Conservation (phyloP, 2,797 vertebrate genomes). For the Amphiprion clarkii region DNA sequence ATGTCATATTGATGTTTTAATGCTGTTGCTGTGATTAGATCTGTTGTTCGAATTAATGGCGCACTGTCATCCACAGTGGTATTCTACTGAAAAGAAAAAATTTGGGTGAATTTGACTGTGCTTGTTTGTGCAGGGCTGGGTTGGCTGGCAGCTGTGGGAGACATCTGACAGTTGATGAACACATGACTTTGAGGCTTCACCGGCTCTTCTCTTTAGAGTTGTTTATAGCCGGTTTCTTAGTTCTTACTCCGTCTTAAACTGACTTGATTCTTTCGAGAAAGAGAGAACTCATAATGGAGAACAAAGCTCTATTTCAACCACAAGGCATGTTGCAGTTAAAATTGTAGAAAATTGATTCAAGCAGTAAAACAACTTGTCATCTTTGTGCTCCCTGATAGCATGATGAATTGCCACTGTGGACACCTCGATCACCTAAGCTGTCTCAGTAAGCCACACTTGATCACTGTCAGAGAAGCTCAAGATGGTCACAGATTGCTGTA, state of each 20-base stretch:
- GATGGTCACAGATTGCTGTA: conserved; percentile 78
- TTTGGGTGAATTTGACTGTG: conserved; percentile 34
- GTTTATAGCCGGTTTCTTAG: conserved; percentile 55
- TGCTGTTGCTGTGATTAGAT: conserved; percentile 63
- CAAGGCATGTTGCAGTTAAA: conserved; percentile 57
- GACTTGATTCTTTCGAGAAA: conserved; percentile 38
- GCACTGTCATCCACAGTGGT: conserved; percentile 35
- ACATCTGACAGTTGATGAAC: conserved; percentile 62
- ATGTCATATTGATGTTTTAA: conserved; percentile 67
- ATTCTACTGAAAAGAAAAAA: conserved; percentile 47
- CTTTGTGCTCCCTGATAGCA: conserved; percentile 76
- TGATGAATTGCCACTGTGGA: conserved; percentile 86
- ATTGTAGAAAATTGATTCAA: conserved; percentile 74
- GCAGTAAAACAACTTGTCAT: conserved; percentile 83
- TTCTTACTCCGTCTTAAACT: conserved; percentile 13
- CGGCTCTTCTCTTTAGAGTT: conserved; percentile 52
- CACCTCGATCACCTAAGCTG: conserved; percentile 83
- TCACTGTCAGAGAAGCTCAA: conserved; percentile 84
- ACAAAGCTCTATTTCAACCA: conserved; percentile 59
- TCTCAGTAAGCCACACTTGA: conserved; percentile 84
- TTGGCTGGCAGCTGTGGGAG: conserved; percentile 34
- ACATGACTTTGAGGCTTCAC: conserved; percentile 57
- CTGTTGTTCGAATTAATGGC: conserved; percentile 63
- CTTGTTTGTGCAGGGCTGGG: conserved; percentile 26
- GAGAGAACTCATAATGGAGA: conserved; percentile 43